Evolutionary conservation across 2,888 invertebrate species (phyloP).

Genomic region (Agrotis segetum): DNA sequence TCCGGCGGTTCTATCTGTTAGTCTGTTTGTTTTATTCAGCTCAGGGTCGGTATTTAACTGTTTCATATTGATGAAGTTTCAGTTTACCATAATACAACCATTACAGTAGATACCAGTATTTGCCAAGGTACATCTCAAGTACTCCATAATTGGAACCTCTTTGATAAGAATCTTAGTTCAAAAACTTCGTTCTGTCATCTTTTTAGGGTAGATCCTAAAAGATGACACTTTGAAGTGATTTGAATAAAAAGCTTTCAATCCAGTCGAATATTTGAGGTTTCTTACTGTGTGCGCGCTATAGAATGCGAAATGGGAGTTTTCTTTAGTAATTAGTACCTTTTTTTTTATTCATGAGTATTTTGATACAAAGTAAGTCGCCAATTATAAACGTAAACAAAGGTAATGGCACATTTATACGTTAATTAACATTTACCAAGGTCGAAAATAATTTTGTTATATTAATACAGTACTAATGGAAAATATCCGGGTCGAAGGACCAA

Average conservation of each 20-base stretch:
- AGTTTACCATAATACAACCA: conserved; percentile 33
- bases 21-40: conserved; percentile 13
- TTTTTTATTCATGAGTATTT: conserved; percentile 5
- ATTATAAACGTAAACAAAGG: conserved; percentile 24
- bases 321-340: conserved; percentile 11
- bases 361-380: conserved; percentile 4
- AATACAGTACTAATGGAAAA: conserved; percentile 15
- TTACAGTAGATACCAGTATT: conserved; percentile 8
- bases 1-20: neutral
- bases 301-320: conserved; percentile 1
- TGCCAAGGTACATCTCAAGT: conserved; percentile 17
- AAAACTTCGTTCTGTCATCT: neutral
- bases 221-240: neutral
- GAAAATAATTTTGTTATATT: conserved; percentile 7
- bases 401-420: conserved; percentile 23
- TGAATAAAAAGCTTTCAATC: neutral
- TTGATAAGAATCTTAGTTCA: conserved; percentile 1
- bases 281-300: neutral
- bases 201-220: no score
- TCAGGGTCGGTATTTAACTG: neutral
- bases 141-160: neutral
- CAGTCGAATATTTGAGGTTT: neutral
- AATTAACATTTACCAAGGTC: conserved; percentile 44
- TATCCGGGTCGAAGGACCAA: conserved; percentile 27
- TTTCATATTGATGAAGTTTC: conserved; percentile 38